Percentiles rank a stretch among this genome's conserved stretches.
phyloP scores from a whole-genome alignment of 2,888 invertebrate genomes.

The Matsumyia berberina region DNA sequence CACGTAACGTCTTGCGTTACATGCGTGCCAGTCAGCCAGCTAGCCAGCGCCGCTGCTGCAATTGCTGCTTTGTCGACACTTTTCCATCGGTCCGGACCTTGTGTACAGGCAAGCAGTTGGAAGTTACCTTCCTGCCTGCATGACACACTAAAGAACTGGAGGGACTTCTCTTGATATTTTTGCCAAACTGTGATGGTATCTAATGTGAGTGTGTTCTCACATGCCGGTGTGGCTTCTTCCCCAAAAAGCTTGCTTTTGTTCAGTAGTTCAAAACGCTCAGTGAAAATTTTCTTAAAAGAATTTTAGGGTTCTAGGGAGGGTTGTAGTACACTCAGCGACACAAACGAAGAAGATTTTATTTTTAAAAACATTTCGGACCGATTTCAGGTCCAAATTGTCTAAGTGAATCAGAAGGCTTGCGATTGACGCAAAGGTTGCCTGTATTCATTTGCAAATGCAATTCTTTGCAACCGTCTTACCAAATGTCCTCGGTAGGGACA shows the following conservation, averaged over 20 bases:
- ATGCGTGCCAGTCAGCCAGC: constrained; percentile 29
- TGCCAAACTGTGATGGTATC: constrained; percentile 32
- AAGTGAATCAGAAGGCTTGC: no score
- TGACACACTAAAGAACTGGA: constrained; percentile 38
- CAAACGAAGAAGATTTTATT: not conserved
- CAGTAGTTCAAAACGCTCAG: constrained; percentile 34
- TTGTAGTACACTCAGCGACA: not conserved
- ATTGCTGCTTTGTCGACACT: constrained; percentile 26
- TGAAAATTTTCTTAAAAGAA: constrained; percentile 1
- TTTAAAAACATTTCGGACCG: no score
- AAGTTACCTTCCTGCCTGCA: constrained; percentile 22
- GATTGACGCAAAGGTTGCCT: no score
- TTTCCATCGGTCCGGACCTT: constrained; percentile 6
- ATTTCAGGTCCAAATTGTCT: no score
- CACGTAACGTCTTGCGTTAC: constrained; percentile 62
- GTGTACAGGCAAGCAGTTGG: constrained; percentile 19
- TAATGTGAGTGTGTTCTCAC: constrained; percentile 28
- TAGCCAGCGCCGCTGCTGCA: not conserved
- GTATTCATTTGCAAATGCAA: no score
- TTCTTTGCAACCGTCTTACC: no score
- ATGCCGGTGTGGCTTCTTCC: constrained; percentile 34
- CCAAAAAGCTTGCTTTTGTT: constrained; percentile 40
- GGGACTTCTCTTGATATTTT: not conserved
- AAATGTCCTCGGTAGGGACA: no score
- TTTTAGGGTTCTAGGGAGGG: not conserved